Base-by-base conservation (phyloP, 2,113 vertebrate species). In the Zeus faber region DNA sequence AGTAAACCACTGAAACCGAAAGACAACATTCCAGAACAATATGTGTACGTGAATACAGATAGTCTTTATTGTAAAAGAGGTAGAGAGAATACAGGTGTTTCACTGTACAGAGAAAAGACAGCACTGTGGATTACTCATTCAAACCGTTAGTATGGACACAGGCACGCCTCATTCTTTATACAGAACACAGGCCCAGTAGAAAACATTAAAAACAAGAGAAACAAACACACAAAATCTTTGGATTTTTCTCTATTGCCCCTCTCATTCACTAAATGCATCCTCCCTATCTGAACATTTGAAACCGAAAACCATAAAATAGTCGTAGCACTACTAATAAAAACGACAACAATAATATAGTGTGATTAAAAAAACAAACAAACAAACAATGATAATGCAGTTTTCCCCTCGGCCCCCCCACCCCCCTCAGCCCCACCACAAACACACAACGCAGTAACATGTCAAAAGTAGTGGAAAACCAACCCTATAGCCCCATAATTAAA, bases 51-150 rank as follows among this genome's bases (percentile, higher is more conserved):
- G 87, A 89, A 88, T 88, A 91, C 87, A n/a, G n/a, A 89, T 80
- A 89, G 84, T 88, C 82, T 91, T 91, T 90, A 90, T 91, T 91
- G 89, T 89, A 90, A 91, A 91, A 89, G 89, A 91, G 89, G 89
- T 91, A 91, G 89, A 89, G 89, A 90, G 88, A 88, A 87, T 88
- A 90, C 88, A 90, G 88, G 73, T 90, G 81, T 89, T 91, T 86
- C 87, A 89, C 89, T 89, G 89, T 91, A 89, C 89, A 91, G 84
- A 89, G 83, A 87, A 83, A 84, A 84, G 72, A 89, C 85, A 88
- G 83, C 84, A 89, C 86, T 87, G 82, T 83, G 76, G 72, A 5
- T 10, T 70, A 85, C 81, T 77, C 89, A 87, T 80, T 86, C 86
- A 84, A 77, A 82, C 81, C 23, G 33, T 68, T 67, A 76, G 81